These are phyloP conservation scores for Hypocryptadius cinnamomeus DNA, from an alignment of 2,113 vertebrate species.

Conservation along the genomic window DNA sequence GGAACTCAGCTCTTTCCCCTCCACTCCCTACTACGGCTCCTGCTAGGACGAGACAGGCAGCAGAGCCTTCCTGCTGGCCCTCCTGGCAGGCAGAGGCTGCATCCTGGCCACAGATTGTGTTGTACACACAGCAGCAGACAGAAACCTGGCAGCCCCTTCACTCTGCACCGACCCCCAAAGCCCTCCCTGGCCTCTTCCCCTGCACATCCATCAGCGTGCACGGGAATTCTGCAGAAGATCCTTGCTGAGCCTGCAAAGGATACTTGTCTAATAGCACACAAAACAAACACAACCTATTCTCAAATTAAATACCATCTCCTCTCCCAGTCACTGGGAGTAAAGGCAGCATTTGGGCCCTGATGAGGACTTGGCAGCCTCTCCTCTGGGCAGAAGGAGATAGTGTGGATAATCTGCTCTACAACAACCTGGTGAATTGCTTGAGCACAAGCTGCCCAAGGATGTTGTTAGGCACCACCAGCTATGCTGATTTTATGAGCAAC, in stretches of 20 bases:
- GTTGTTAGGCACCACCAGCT: not conserved
- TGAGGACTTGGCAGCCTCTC: not conserved
- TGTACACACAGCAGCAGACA: not conserved
- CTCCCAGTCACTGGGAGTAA: not conserved
- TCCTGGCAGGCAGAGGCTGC: not conserved
- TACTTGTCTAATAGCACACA: not conserved
- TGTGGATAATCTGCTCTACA: not conserved
- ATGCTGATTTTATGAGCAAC: not conserved
- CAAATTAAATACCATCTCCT: not conserved
- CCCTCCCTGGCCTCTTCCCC: not conserved
- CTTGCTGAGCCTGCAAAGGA: not conserved
- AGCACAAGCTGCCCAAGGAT: not conserved
- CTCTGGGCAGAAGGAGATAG: not conserved
- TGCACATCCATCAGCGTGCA: not conserved
- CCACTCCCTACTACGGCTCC: not conserved
- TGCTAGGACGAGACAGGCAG: not conserved
- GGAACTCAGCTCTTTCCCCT: not conserved
- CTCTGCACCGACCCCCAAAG: not conserved
- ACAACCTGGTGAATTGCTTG: not conserved
- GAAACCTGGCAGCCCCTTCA: not conserved
- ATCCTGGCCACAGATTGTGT: fast-evolving
- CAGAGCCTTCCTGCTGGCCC: not conserved
- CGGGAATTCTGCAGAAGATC: not conserved
- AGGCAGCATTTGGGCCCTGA: not conserved
- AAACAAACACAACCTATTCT: not conserved